These are phyloP conservation scores for Sycophila sp. DNA, from an alignment of 1,140 invertebrate species.

Conservation along the genomic window DNA sequence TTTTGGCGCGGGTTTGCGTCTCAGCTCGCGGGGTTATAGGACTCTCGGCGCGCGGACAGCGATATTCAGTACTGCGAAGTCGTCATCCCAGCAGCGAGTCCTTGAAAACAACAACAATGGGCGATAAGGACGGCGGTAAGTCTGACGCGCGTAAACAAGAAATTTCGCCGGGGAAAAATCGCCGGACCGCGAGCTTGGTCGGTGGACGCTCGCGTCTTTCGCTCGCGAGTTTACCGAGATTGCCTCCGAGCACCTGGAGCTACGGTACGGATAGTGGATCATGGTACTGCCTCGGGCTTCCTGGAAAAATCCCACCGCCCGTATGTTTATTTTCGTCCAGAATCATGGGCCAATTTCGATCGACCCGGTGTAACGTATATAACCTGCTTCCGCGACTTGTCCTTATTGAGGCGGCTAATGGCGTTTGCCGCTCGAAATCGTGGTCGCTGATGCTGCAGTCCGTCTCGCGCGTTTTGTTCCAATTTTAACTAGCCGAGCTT, in stretches of 20 bases:
- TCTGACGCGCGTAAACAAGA: conserved; percentile 7
- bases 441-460: not conserved
- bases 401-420: conserved; percentile 2
- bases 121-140: conserved; percentile 58
- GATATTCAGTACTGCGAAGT: too few relatives aligned
- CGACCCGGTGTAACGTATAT: not conserved
- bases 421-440: too few relatives aligned
- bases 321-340: not conserved
- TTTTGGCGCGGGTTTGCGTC: conserved; percentile 31
- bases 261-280: not conserved
- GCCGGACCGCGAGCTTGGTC: not conserved
- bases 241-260: too few relatives aligned
- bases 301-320: not conserved
- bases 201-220: not conserved
- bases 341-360: not conserved
- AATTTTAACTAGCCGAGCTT: too few relatives aligned
- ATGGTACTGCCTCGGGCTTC: not conserved
- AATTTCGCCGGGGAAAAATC: too few relatives aligned
- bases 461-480: conserved; percentile 22
- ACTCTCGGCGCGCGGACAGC: not conserved
- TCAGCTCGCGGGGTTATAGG: too few relatives aligned
- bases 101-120: conserved; percentile 40
- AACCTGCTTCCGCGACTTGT: not conserved
- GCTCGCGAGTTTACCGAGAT: too few relatives aligned
- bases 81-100: not conserved